Evolutionary conservation across 2,888 invertebrate genomes (phyloP).

Genomic region (Artemia sp.): DNA sequence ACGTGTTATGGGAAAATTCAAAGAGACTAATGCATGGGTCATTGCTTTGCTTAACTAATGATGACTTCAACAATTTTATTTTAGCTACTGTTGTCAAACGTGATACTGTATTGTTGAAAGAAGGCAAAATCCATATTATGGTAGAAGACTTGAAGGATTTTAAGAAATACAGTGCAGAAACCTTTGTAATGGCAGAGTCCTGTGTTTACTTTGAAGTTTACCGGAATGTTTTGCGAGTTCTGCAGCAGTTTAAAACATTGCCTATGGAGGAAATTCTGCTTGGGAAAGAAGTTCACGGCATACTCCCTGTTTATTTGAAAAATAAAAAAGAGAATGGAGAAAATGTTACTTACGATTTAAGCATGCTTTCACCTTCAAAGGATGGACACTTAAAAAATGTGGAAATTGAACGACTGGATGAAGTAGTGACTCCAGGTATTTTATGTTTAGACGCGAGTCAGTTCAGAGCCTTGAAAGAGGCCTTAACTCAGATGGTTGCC

Average conservation of each 20-base stretch:
- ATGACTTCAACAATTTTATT: slow-evolving; percentile 48
- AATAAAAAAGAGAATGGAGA: neutral
- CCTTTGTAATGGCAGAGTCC: slow-evolving; percentile 52
- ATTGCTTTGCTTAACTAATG: slow-evolving; percentile 49
- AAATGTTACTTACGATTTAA: neutral
- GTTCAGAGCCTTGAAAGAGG: slow-evolving; percentile 45
- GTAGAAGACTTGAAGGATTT: slow-evolving; percentile 25
- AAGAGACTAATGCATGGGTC: slow-evolving; percentile 53
- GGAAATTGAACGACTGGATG: slow-evolving; percentile 19
- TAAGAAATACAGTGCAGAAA: slow-evolving; percentile 27
- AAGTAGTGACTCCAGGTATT: slow-evolving; percentile 37
- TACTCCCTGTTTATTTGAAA: slow-evolving; percentile 34
- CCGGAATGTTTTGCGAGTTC: slow-evolving; percentile 49
- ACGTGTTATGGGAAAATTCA: slow-evolving; percentile 35
- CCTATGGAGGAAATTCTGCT: slow-evolving; percentile 53
- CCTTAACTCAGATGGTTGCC: slow-evolving; percentile 50
- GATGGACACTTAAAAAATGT: neutral
- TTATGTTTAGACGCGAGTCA: slow-evolving; percentile 49
- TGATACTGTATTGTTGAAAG: slow-evolving; percentile 35
- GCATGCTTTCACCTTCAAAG: neutral
- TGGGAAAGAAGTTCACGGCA: slow-evolving; percentile 32
- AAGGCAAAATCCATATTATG: slow-evolving; percentile 39
- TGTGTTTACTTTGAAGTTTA: slow-evolving; percentile 67
- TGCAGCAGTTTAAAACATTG: slow-evolving; percentile 44
- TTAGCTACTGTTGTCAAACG: slow-evolving; percentile 50